phyloP scores from a whole-genome alignment of 2,113 vertebrate species.

The Podarcis muralis region DNA sequence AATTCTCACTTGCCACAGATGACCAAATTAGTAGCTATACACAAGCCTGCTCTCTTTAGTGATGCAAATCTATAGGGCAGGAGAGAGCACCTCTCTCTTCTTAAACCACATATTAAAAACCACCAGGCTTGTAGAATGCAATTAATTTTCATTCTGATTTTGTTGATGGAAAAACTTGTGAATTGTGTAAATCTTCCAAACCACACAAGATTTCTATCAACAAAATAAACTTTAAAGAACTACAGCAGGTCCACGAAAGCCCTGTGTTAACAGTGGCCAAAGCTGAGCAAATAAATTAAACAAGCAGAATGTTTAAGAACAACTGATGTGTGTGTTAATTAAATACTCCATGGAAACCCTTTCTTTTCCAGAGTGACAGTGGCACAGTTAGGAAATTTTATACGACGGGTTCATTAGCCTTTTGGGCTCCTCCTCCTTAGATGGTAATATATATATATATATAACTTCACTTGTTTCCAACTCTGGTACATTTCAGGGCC shows the following conservation, averaged over 20 bases:
- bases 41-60: no score
- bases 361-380: neutral
- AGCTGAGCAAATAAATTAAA: neutral
- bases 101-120: neutral
- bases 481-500: no score
- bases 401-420: no score
- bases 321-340: neutral
- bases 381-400: no score
- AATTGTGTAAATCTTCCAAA: neutral
- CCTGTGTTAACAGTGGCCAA: neutral
- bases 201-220: no score
- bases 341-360: neutral
- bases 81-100: neutral
- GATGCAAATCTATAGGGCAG: neutral
- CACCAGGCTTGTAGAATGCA: neutral
- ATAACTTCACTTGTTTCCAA: no score
- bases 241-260: neutral
- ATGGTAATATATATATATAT: no score
- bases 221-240: neutral
- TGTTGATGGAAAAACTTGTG: neutral
- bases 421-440: no score
- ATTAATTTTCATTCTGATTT: neutral
- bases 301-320: neutral
- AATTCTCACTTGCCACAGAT: no score
- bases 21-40: no score